Evolutionary conservation across 2,888 invertebrate species (phyloP).

Genomic region (Scelioninae gen. 1): DNA sequence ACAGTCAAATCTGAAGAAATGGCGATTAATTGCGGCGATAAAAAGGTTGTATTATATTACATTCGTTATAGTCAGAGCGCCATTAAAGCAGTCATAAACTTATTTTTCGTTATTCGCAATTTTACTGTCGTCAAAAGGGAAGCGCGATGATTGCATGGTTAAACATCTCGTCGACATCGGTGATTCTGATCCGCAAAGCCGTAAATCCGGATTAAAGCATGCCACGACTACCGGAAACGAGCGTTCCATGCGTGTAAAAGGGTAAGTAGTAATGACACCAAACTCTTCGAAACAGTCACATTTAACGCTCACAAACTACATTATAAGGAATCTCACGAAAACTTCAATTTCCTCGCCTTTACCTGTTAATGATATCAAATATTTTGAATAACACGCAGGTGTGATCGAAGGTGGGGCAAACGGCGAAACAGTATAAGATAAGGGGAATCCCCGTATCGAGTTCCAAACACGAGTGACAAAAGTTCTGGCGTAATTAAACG

Average conservation of each 20-base stretch:
- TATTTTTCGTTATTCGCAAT: slow-evolving; percentile 37
- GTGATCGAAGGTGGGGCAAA: slow-evolving; percentile 4
- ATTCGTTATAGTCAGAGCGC: not conserved
- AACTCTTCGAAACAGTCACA: slow-evolving; percentile 44
- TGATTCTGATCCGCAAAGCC: slow-evolving; percentile 70
- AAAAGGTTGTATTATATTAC: not conserved
- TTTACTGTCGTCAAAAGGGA: slow-evolving; percentile 24
- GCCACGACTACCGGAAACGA: slow-evolving; percentile 71
- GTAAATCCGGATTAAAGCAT: slow-evolving; percentile 74
- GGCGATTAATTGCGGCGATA: not conserved
- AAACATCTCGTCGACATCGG: slow-evolving; percentile 63
- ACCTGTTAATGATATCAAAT: slow-evolving; percentile 30
- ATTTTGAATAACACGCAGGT: slow-evolving; percentile 32
- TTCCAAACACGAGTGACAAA: slow-evolving; percentile 34
- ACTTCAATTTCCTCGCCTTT: slow-evolving; percentile 4
- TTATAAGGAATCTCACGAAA: not conserved
- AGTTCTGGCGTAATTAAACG: slow-evolving; percentile 43
- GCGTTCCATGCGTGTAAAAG: slow-evolving; percentile 62
- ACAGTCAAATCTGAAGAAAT: no score
- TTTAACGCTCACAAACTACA: slow-evolving; percentile 26
- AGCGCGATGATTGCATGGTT: slow-evolving; percentile 46
- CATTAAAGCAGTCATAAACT: slow-evolving; percentile 28
- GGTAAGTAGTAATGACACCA: slow-evolving; percentile 60
- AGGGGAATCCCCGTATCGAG: slow-evolving; percentile 27
- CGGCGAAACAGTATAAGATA: slow-evolving; percentile 12